Percentiles rank a stretch among this genome's conserved stretches.
These are phyloP conservation scores for Grapholita molesta DNA, from an alignment of 1,140 invertebrate species.

Conservation along the genomic window DNA sequence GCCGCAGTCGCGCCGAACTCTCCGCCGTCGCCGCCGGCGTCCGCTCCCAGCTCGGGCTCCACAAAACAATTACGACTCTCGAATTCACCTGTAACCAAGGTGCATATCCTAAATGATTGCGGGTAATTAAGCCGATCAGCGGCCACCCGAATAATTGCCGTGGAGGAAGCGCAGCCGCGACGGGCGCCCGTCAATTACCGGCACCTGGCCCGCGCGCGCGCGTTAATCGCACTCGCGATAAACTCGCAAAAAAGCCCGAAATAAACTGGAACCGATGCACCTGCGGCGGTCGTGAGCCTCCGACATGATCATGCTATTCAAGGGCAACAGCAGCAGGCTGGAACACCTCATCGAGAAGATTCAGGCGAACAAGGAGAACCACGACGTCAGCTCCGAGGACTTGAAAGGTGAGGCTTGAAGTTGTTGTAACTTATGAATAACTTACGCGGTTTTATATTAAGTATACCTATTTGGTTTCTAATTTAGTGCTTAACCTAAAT, in stretches of 20 bases:
- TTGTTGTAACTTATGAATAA: too few relatives aligned
- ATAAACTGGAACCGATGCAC: constrained; percentile 71
- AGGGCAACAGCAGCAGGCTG: constrained; percentile 88
- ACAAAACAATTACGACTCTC: constrained; percentile 20
- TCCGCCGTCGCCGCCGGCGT: constrained; percentile 39
- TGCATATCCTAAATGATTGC: constrained; percentile 41
- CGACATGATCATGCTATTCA: constrained; percentile 85
- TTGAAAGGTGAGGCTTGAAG: constrained; percentile 68
- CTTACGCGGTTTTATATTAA: not conserved
- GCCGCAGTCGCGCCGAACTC: constrained; percentile 53
- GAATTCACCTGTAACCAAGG: constrained; percentile 48
- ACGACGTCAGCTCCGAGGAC: constrained; percentile 76
- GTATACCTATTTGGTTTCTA: too few relatives aligned
- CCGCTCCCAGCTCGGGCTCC: not conserved
- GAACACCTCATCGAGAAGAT: constrained; percentile 91
- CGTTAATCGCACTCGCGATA: constrained; percentile 68
- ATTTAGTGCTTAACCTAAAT: too few relatives aligned
- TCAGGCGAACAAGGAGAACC: constrained; percentile 85
- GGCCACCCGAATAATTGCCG: constrained; percentile 70
- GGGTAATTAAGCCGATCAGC: constrained; percentile 50
- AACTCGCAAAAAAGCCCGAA: constrained; percentile 67
- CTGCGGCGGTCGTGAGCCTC: constrained; percentile 48
- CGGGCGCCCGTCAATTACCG: constrained; percentile 61
- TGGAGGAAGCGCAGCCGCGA: constrained; percentile 60
- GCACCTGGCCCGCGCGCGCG: constrained; percentile 69